These are phyloP conservation scores for Meandrusa payeni DNA, from an alignment of 2,888 invertebrate species.

Conservation along the genomic window DNA sequence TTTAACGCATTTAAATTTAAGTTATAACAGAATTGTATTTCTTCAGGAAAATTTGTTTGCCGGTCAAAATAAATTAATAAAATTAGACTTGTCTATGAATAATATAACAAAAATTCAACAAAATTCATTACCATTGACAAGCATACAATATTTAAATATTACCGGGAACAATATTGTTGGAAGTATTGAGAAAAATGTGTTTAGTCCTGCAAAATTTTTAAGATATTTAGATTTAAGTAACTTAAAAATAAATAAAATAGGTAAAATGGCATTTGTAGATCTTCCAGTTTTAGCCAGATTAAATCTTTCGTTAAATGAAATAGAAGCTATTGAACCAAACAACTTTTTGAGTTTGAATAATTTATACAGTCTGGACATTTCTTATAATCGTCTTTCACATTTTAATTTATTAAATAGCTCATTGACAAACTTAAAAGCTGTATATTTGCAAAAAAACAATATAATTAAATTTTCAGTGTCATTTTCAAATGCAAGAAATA, in stretches of 20 bases:
- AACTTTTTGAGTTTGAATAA: slow-evolving; percentile 55
- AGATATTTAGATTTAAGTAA: slow-evolving; percentile 55
- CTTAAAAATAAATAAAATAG: slow-evolving; percentile 48
- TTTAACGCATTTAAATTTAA: slow-evolving; percentile 51
- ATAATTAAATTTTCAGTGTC: slow-evolving; percentile 34
- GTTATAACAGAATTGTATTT: slow-evolving; percentile 45
- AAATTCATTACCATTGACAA: slow-evolving; percentile 50
- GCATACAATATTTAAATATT: slow-evolving; percentile 55
- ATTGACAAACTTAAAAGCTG: slow-evolving; percentile 47
- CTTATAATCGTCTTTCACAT: slow-evolving; percentile 46
- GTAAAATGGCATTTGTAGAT: slow-evolving; percentile 49
- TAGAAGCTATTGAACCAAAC: slow-evolving; percentile 44
- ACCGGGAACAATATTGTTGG: slow-evolving; percentile 48
- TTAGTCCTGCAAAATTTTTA: slow-evolving; percentile 56
- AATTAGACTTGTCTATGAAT: slow-evolving; percentile 57
- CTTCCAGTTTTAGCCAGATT: slow-evolving; percentile 53
- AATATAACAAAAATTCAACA: slow-evolving; percentile 46
- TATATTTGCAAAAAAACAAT: slow-evolving; percentile 55
- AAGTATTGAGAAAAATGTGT: slow-evolving; percentile 40
- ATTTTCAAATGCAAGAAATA: slow-evolving; percentile 37
- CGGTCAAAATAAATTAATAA: slow-evolving; percentile 44
- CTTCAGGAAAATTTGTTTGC: slow-evolving; percentile 42
- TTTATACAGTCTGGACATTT: slow-evolving; percentile 59
- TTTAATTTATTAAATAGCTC: slow-evolving; percentile 40
- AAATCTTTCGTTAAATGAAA: slow-evolving; percentile 56